Percentiles rank a stretch among this genome's conserved stretches.
Conservation (phyloP, 2,797 vertebrate genomes). For the Acanthis flammea region DNA sequence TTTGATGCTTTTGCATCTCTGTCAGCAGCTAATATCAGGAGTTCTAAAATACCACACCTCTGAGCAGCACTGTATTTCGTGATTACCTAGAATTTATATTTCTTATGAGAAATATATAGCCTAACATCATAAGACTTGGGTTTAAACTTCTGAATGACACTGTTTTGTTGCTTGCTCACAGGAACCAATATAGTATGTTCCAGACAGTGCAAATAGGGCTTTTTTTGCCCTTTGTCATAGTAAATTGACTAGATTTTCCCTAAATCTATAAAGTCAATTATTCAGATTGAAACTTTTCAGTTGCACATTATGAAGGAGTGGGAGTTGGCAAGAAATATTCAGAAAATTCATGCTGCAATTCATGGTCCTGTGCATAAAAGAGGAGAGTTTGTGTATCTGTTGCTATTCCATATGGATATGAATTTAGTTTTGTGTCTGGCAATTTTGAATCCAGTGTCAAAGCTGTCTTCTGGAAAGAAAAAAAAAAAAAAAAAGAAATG, state of each 20-base stretch:
- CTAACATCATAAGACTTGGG: neutral
- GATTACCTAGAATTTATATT: neutral
- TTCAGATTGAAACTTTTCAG: constrained; percentile 52
- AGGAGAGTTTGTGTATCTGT: neutral
- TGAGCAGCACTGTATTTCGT: neutral
- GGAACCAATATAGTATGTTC: neutral
- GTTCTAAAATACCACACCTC: neutral
- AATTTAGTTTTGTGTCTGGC: neutral
- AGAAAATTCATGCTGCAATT: neutral
- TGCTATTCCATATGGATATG: neutral
- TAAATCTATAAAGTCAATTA: neutral
- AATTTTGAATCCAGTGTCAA: neutral
- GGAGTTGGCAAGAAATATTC: constrained; percentile 33
- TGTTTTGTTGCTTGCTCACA: neutral
- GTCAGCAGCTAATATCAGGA: neutral
- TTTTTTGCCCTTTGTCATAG: neutral
- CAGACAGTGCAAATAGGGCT: neutral
- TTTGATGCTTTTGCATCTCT: neutral
- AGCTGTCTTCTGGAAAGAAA: neutral
- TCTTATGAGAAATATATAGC: neutral
- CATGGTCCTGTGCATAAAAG: neutral
- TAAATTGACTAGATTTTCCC: constrained; percentile 42
- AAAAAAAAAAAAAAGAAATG: neutral
- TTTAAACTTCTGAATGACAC: neutral
- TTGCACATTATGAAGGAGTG: constrained; percentile 28